These are phyloP conservation scores for Hemibagrus wyckioides DNA, from an alignment of 2,113 vertebrate genomes.

Conservation along the genomic window DNA sequence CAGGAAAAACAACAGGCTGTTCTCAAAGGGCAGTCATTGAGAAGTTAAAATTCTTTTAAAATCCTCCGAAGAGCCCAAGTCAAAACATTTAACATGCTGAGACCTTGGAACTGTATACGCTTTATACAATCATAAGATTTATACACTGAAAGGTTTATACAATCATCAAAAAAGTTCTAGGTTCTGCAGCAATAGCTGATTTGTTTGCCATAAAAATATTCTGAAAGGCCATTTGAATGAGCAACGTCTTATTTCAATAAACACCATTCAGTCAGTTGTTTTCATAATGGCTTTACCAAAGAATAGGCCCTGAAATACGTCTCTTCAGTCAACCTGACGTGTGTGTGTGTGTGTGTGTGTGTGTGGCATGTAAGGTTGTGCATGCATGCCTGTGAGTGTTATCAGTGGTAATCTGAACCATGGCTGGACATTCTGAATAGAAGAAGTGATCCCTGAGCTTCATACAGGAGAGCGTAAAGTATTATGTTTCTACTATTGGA, in stretches of 20 bases:
- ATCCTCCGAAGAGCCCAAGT: neutral
- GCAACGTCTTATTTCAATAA: neutral
- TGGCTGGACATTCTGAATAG: constrained; percentile 38
- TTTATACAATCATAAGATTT: neutral
- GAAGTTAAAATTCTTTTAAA: neutral
- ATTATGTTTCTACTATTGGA: constrained; percentile 25
- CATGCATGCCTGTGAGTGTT: constrained; percentile 22
- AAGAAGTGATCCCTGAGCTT: constrained; percentile 39
- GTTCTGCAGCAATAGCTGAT: neutral
- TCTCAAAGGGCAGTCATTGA: neutral
- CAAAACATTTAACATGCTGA: neutral
- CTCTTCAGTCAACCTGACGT: constrained; percentile 31
- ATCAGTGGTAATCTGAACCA: constrained; percentile 36
- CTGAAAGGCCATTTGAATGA: neutral
- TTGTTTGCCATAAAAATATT: constrained; percentile 6
- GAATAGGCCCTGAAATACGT: neutral
- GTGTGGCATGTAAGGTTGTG: neutral
- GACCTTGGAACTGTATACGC: neutral
- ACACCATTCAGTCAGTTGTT: neutral
- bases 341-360: constrained; percentile 3
- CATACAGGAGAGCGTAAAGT: constrained; percentile 3
- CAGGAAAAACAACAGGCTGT: neutral
- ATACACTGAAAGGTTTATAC: neutral
- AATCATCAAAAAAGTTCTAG: neutral
- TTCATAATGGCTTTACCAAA: neutral